A percentile compares a stretch with the other conserved stretches of the same genome.
Evolutionary conservation across 1,140 invertebrate genomes (phyloP).

Genomic region (Popillia japonica): DNA sequence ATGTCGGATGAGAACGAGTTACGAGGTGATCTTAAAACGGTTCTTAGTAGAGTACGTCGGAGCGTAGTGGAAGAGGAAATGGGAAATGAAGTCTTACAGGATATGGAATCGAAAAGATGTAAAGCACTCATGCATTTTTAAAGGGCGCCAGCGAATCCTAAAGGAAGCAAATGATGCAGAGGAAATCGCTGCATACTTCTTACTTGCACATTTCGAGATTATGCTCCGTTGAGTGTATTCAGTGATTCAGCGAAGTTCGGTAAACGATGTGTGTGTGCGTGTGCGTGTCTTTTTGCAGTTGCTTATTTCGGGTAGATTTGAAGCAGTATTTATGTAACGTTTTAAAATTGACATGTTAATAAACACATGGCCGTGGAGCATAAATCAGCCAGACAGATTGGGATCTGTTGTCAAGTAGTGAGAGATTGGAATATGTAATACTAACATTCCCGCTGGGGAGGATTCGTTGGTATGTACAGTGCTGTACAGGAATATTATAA

Average conservation of each 20-base stretch:
- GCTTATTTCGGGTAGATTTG: neutral
- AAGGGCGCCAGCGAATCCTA: too few relatives aligned
- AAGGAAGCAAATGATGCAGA: too few relatives aligned
- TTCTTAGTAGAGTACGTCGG: too few relatives aligned
- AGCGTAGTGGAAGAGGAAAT: too few relatives aligned
- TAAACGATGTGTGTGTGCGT: neutral
- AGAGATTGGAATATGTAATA: neutral
- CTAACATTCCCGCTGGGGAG: neutral
- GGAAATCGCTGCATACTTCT: too few relatives aligned
- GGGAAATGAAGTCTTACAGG: too few relatives aligned
- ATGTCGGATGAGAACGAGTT: too few relatives aligned
- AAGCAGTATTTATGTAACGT: neutral
- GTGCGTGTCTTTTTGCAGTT: too few relatives aligned
- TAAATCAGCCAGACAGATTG: neutral
- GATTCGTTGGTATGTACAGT: neutral
- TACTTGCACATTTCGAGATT: too few relatives aligned
- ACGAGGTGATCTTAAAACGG: too few relatives aligned
- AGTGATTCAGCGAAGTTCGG: neutral
- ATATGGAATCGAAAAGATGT: too few relatives aligned
- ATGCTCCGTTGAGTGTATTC: neutral
- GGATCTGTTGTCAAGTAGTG: neutral
- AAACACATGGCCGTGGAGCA: neutral
- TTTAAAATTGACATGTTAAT: constrained; percentile 2
- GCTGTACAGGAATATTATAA: neutral
- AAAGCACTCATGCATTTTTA: too few relatives aligned